phyloP scores from a whole-genome alignment of 1,140 invertebrate genomes.

The Drosophila punjabiensis region DNA sequence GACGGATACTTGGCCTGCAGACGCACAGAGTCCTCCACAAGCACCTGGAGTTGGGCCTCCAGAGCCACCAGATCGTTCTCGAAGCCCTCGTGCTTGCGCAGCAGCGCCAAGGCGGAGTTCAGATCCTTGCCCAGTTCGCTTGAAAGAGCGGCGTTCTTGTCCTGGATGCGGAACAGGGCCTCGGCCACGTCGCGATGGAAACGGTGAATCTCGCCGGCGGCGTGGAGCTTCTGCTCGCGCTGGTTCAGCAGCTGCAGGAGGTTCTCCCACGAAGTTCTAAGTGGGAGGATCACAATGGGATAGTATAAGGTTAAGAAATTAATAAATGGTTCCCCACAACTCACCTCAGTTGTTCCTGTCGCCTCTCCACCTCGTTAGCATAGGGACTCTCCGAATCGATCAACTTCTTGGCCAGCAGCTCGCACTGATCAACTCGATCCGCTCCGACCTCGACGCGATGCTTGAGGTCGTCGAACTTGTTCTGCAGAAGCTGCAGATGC shows the following conservation, averaged over 20 bases:
- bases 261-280: constrained; percentile 91
- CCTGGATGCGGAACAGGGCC: constrained; percentile 94
- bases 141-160: constrained; percentile 93
- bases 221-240: constrained; percentile 93
- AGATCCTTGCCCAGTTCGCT: constrained; percentile 95
- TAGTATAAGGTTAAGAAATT: not conserved
- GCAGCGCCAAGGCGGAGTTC: constrained; percentile 93
- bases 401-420: constrained; percentile 95
- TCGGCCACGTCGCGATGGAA: constrained; percentile 98
- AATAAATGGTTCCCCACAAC: not conserved
- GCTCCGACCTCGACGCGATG: constrained; percentile 95
- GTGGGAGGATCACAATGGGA: no score
- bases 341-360: constrained; percentile 95
- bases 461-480: constrained; percentile 98
- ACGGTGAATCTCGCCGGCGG: constrained; percentile 97
- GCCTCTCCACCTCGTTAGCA: constrained; percentile 93
- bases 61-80: constrained; percentile 97
- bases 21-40: constrained; percentile 96
- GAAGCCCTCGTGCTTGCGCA: constrained; percentile 96
- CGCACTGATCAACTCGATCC: constrained; percentile 96
- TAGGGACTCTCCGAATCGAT: constrained; percentile 95
- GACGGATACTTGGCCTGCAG: constrained; percentile 96
- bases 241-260: constrained; percentile 94
- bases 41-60: constrained; percentile 95
- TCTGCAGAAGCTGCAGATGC: constrained; percentile 94